These are phyloP conservation scores for Callipepla californica DNA, from an alignment of 2,113 vertebrate genomes.

Conservation along the genomic window DNA sequence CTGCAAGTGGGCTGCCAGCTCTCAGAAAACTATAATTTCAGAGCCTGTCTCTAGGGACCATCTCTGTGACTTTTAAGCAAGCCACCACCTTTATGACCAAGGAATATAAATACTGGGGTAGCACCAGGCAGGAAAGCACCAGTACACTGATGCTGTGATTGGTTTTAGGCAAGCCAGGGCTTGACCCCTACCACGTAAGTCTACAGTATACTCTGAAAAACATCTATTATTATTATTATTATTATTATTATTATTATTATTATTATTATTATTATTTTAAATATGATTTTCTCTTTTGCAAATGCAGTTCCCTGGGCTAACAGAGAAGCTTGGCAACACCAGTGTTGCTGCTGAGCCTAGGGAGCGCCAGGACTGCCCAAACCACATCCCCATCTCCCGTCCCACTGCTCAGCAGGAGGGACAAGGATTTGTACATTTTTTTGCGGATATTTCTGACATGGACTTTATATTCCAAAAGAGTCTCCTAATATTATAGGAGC, in stretches of 20 bases:
- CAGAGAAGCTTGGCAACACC: background rate
- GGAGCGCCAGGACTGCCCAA: background rate
- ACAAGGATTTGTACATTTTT: constrained; percentile 28
- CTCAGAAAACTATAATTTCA: background rate
- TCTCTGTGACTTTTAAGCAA: background rate
- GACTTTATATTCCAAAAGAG: constrained; percentile 21
- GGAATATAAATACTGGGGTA: background rate
- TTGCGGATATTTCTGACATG: constrained; percentile 23
- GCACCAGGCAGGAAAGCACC: background rate
- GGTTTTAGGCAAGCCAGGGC: background rate
- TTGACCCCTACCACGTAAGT: background rate
- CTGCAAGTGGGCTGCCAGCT: background rate
- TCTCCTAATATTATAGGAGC: background rate
- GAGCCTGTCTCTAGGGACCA: background rate
- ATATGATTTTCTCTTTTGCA: background rate
- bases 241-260: background rate
- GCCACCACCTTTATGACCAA: background rate
- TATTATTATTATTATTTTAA: background rate
- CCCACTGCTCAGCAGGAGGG: background rate
- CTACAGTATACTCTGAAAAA: background rate
- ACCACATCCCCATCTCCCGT: background rate
- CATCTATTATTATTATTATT: too few relatives aligned
- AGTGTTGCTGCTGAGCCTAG: background rate
- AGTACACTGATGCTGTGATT: background rate
- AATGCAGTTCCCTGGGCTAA: background rate